Evolutionary conservation across 2,113 vertebrate species (phyloP), one percentile per base, ranked within the genome.

Genomic region (Gymnorhina tibicen): DNA sequence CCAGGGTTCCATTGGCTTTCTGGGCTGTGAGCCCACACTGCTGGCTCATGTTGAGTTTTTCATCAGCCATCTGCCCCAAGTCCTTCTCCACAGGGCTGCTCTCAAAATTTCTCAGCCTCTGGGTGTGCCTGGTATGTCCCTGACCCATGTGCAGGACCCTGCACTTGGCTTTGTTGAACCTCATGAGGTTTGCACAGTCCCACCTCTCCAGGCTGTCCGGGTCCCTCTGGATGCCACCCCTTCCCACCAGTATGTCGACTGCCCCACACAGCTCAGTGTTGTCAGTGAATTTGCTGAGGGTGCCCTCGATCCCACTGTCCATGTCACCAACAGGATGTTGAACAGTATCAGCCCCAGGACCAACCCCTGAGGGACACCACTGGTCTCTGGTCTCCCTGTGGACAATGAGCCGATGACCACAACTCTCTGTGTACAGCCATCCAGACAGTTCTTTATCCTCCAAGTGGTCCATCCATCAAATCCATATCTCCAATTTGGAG

Each of bases 211-310:
- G 24, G 13, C 30, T 72, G 20, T 21, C 47, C 66, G 41, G 47
- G 47, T n/a, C 28, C n/a, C 39, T 62, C 16, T 47, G 85, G n/a
- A 20, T 62, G 66, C 56, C 49, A 49, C 32, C 66, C 56, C 66
- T 22, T 56, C 49, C 58, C 42, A n/a, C 41, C 67, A 32, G 35
- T 2, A n/a, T 5, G 8, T 3, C 1, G 0, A 21, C 19, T 1
- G 1, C 26, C 24, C 32, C 52, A 22, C 16, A 26, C 32, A 33
- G 33, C 46, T 52, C 1, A 0, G 27, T 33, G 44, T 7, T 1
- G 1, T 23, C 33, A 27, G 32, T 13, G 47, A n/a, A 14, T 33
- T 22, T 18, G 21, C 84, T 32, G 22, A 52, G 63, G 17, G 32
- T 77, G 27, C 46, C 42, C 75, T 79, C 0, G 0, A 17, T 59